Evolutionary conservation across 2,113 vertebrate genomes (phyloP), one percentile per base, ranked within the genome.

Genomic region (Felis chaus): DNA sequence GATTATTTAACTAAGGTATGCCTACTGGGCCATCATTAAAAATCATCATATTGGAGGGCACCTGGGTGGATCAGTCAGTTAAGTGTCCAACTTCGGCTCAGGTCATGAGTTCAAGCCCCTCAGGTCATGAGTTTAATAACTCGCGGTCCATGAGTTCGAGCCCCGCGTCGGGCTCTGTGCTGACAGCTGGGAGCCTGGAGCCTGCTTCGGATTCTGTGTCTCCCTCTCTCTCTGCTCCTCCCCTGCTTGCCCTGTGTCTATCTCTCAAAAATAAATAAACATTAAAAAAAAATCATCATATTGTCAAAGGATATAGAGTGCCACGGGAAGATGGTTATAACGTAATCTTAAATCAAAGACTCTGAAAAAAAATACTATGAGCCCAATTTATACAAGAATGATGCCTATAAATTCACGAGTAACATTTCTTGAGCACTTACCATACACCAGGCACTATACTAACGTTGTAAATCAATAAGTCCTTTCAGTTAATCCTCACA

Each of bases 401-500:
- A 68, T 61, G 48, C 36, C 36, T 50, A 9, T 19, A n/a, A 1
- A 23, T 19, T 57, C 36, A 50, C 21, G 90, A 45, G 16, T 19
- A 29, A 29, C 3, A 6, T n/a, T 65, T 91, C 82, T 29, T 25
- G 19, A 61, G 53, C 5, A 57, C 7, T 18, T 4, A 5, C 13
- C 31, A 3, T 25, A 7, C 1, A 11, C 23, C 7, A 29, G 36
- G 39, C 11, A 12, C 14, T 13, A 4, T 39, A 4, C 19, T 91
- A 16, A 7, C 39, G 3, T 29, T 21, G 2, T 6, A 19, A 57
- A 18, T 16, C n/a, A 68, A 0, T n/a, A 29, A 68, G 0, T 29
- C 23, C 19, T 33, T 16, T 69, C 61, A 55, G 7, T 5, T 16
- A 25, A 29, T 33, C 19, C 6, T 12, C 5, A 7, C 14, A 6